Evolutionary conservation across 2,113 vertebrate species (phyloP).

Genomic region (Colossoma macropomum): DNA sequence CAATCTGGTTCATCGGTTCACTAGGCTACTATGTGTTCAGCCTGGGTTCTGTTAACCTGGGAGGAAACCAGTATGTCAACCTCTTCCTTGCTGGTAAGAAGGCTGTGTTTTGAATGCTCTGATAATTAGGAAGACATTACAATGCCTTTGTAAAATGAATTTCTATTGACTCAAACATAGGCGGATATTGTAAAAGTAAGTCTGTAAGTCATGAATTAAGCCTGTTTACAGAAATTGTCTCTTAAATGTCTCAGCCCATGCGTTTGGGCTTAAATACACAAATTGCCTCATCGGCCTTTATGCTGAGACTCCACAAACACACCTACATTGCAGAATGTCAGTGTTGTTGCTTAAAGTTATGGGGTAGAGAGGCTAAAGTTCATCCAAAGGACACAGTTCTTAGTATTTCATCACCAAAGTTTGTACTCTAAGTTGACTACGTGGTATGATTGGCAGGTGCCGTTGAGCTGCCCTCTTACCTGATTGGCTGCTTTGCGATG

Average conservation of each 20-base stretch:
- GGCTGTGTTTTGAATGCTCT: background rate
- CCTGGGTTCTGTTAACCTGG: constrained; percentile 86
- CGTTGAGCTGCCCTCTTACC: constrained; percentile 89
- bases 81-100: constrained; percentile 89
- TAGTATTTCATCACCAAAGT: background rate
- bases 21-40: constrained; percentile 93
- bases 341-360: too few relatives aligned
- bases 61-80: constrained; percentile 90
- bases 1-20: constrained; percentile 92
- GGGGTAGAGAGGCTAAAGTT: background rate
- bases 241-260: too few relatives aligned
- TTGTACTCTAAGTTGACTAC: background rate
- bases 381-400: background rate
- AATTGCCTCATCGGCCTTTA: background rate
- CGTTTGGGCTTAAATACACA: background rate
- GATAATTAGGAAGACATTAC: background rate
- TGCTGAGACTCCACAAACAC: background rate
- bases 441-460: constrained; percentile 79
- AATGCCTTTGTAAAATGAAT: too few relatives aligned
- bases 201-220: too few relatives aligned
- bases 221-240: too few relatives aligned
- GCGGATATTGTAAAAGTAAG: too few relatives aligned
- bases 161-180: too few relatives aligned
- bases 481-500: constrained; percentile 85
- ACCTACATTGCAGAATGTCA: background rate